These are phyloP conservation scores for Oeneis ivallda DNA, from an alignment of 2,888 invertebrate species.

Conservation along the genomic window DNA sequence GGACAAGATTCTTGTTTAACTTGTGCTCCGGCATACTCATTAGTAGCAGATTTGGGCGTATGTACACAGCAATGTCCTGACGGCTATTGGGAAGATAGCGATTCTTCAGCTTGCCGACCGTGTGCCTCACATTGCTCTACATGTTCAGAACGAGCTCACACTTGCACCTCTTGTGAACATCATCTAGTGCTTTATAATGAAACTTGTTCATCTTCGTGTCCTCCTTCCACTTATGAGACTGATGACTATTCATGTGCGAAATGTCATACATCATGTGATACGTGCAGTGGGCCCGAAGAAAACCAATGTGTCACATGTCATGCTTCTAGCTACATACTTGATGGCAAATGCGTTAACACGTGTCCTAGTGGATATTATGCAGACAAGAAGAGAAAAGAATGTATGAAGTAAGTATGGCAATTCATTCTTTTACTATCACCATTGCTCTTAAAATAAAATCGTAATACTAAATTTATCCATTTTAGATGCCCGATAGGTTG, in stretches of 20 bases:
- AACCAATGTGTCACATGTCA: slow-evolving; percentile 92
- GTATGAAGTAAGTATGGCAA: slow-evolving; percentile 80
- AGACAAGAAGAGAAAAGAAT: slow-evolving; percentile 90
- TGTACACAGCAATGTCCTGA: slow-evolving; percentile 94
- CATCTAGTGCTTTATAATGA: slow-evolving; percentile 91
- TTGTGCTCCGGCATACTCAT: slow-evolving; percentile 91
- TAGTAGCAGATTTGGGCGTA: slow-evolving; percentile 91
- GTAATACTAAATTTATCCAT: neutral
- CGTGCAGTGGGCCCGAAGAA: slow-evolving; percentile 89
- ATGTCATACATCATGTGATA: slow-evolving; percentile 90
- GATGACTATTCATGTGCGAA: slow-evolving; percentile 92
- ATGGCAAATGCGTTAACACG: slow-evolving; percentile 86
- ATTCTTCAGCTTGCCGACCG: slow-evolving; percentile 89
- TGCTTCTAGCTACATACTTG: slow-evolving; percentile 85
- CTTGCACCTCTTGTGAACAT: slow-evolving; percentile 93
- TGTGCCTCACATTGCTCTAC: slow-evolving; percentile 93
- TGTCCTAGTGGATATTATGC: slow-evolving; percentile 89
- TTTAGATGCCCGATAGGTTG: slow-evolving; percentile 88
- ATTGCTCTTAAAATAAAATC: neutral
- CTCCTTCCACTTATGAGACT: slow-evolving; percentile 90
- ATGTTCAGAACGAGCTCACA: slow-evolving; percentile 90
- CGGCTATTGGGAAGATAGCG: slow-evolving; percentile 91
- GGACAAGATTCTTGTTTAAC: slow-evolving; percentile 93
- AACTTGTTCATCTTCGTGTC: slow-evolving; percentile 92
- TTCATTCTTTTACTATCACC: neutral